phyloP scores from a whole-genome alignment of 2,113 vertebrate genomes.

The Chaetodon trifascialis region DNA sequence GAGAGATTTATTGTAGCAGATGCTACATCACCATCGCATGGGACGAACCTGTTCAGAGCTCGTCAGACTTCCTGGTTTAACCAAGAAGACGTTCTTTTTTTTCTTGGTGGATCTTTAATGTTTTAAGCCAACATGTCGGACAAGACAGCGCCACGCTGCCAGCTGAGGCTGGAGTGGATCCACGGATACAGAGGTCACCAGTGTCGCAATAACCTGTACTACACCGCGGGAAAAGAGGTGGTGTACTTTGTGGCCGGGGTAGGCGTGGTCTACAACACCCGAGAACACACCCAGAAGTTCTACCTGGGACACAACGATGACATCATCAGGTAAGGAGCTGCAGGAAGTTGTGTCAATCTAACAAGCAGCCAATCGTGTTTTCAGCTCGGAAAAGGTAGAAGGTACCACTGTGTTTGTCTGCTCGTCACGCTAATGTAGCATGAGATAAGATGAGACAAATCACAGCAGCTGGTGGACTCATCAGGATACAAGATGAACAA shows the following conservation, averaged over 20 bases:
- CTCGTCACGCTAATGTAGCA: not conserved
- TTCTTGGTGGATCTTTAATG: not conserved
- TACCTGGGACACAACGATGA: slow-evolving; percentile 98
- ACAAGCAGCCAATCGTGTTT: not conserved
- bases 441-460: too few species aligned
- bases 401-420: not conserved
- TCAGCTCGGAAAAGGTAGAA: not conserved
- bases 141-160: slow-evolving; percentile 95
- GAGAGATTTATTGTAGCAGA: not conserved
- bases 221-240: slow-evolving; percentile 95
- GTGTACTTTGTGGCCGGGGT: slow-evolving; percentile 99
- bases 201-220: slow-evolving; percentile 99
- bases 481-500: not conserved
- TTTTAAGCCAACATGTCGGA: slow-evolving; percentile 86
- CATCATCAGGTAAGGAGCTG: slow-evolving; percentile 92
- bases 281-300: slow-evolving; percentile 98
- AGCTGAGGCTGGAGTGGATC: slow-evolving; percentile 97
- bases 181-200: slow-evolving; percentile 98
- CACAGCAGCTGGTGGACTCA: not conserved
- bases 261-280: slow-evolving; percentile 97
- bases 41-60: not conserved
- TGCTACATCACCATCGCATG: not conserved
- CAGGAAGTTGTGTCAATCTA: not conserved
- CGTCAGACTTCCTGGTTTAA: not conserved
- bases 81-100: too few species aligned